These are phyloP conservation scores for Pogonomyrmex barbatus DNA, from an alignment of 1,140 invertebrate species.

Conservation along the genomic window DNA sequence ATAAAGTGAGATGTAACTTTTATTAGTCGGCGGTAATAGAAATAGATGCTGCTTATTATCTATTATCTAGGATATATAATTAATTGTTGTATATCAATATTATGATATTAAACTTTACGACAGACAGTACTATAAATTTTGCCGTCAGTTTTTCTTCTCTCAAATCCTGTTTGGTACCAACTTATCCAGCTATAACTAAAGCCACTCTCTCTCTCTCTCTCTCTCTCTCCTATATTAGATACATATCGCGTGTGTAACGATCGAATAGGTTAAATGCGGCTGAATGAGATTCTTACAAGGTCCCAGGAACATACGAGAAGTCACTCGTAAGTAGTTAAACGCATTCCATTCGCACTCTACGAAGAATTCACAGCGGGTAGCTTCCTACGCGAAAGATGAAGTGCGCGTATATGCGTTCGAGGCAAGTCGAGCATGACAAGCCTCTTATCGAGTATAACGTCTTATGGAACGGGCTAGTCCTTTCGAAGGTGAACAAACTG, in stretches of 20 bases:
- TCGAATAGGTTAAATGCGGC: constrained; percentile 17
- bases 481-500: constrained; percentile 36
- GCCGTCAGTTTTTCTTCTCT: constrained; percentile 19
- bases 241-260: constrained; percentile 42
- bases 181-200: constrained; percentile 4
- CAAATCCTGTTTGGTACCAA: constrained; percentile 43
- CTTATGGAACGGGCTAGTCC: neutral
- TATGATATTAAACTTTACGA: neutral
- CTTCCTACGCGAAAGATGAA: constrained; percentile 40
- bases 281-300: constrained; percentile 54
- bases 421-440: constrained; percentile 30
- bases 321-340: constrained; percentile 36
- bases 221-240: constrained; percentile 57
- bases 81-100: neutral
- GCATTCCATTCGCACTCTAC: constrained; percentile 44
- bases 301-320: constrained; percentile 15
- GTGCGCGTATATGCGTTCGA: neutral
- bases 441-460: constrained; percentile 9
- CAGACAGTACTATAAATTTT: constrained; percentile 27
- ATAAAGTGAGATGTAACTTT: neutral
- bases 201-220: constrained; percentile 57
- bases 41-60: neutral
- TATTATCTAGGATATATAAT: constrained; percentile 1
- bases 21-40: neutral
- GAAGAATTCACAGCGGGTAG: constrained; percentile 35